Conservation (phyloP, 2,797 vertebrate genomes). For the Ptychadena robeensis region DNA sequence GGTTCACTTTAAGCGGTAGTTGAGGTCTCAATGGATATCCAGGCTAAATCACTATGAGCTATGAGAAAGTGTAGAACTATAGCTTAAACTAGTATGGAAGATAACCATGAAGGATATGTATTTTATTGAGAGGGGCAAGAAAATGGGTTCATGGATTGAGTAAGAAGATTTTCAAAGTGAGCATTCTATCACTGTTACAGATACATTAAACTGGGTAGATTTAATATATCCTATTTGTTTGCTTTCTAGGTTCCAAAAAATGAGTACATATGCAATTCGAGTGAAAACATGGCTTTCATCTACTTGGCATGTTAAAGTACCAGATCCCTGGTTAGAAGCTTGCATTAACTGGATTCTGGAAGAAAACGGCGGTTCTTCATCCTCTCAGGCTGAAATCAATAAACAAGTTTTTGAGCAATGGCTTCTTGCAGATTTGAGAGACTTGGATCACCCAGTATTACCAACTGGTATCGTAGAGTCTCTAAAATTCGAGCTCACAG, state of each 20-base stretch:
- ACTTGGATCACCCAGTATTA: conserved; percentile 85
- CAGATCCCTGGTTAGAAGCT: conserved; percentile 88
- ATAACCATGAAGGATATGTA: too few relatives aligned
- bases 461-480: conserved; percentile 80
- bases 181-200: too few relatives aligned
- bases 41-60: too few relatives aligned
- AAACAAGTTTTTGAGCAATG: conserved; percentile 93
- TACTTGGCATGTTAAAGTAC: conserved; percentile 86
- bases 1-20: too few relatives aligned
- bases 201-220: too few relatives aligned
- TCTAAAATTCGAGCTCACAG: conserved; percentile 84
- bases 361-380: conserved; percentile 77
- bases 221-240: too few relatives aligned
- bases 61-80: too few relatives aligned
- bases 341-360: conserved; percentile 91
- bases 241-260: conserved; percentile 64
- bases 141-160: too few relatives aligned
- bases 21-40: too few relatives aligned
- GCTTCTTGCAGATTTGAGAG: conserved; percentile 91
- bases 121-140: too few relatives aligned
- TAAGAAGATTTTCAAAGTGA: too few relatives aligned
- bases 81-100: too few relatives aligned
- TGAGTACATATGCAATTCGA: conserved; percentile 74
- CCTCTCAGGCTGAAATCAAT: conserved; percentile 82
- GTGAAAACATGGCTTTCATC: conserved; percentile 87